Evolutionary conservation across 2,888 invertebrate genomes (phyloP), one percentile per base, ranked within the genome.

Genomic region (Cyaniris semiargus): DNA sequence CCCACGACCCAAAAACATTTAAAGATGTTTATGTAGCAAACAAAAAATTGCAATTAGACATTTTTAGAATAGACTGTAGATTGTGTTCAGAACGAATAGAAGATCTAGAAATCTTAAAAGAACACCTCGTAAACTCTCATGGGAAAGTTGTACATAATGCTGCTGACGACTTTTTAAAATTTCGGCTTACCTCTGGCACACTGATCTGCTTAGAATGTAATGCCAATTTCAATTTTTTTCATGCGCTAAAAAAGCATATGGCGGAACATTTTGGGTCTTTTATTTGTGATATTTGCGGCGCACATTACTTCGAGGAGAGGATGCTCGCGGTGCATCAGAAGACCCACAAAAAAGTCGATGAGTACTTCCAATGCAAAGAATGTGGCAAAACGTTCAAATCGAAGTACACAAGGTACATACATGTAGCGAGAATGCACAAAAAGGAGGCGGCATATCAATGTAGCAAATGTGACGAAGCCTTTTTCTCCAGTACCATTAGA

Each of bases 331-430:
- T 91, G 23, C 93, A 95, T 81, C 86, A 90, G 44, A 88, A 89
- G 21, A 86, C 88, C 0, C 93, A 93, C 71, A 86, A 85, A 34
- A 75, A 79, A 0, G 85, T 91, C 0, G 94, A 94, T 3, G 92
- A 93, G 21, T 92, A 83, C 0, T 90, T 89, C 81, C 88, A 90
- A 0, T 95, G 95, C 79, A 89, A 91, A 1, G 89, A 92, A 0
- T 95, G 94, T 75, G 93, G 91, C 0, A 94, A 94, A 78, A 85
- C 82, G 1, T 90, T 94, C 58, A 91, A 91, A 79, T 91, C 90
- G 0, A 93, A 92, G 79, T 90, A 92, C 71, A 90, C 89, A 10
- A 83, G 89, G 13, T 86, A 89, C n/a, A 81, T 92, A 1, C 93
- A 93, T 21, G 87, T 89, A 3, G 86, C 90, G 0, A 86, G 87